A percentile compares a stretch with the other conserved stretches of the same genome.
phyloP scores from a whole-genome alignment of 2,888 invertebrate species.

The Parnassius apollo region DNA sequence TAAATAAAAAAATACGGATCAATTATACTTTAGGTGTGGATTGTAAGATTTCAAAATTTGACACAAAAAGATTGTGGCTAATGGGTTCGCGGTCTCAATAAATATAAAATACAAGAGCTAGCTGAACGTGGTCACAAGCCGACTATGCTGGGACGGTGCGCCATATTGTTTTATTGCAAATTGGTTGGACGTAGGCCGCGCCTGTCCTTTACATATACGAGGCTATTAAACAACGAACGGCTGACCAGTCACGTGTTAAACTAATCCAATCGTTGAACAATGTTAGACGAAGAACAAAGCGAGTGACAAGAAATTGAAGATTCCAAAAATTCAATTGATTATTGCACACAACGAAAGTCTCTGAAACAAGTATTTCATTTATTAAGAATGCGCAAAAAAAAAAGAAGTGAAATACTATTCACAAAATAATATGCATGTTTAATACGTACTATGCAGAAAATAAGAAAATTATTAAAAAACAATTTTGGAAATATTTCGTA shows the following conservation, averaged over 20 bases:
- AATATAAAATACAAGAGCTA: conserved; percentile 42
- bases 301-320: conserved; percentile 49
- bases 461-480: too few relatives aligned
- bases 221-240: conserved; percentile 75
- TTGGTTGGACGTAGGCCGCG: conserved; percentile 76
- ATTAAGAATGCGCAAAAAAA: too few relatives aligned
- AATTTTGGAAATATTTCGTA: too few relatives aligned
- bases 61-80: conserved; percentile 58
- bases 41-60: conserved; percentile 47
- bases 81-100: conserved; percentile 54
- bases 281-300: conserved; percentile 47
- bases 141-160: conserved; percentile 53
- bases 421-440: too few relatives aligned
- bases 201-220: conserved; percentile 80
- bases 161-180: conserved; percentile 81
- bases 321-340: conserved; percentile 27
- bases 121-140: conserved; percentile 48
- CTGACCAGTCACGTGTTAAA: conserved; percentile 78
- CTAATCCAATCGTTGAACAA: conserved; percentile 74
- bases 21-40: conserved; percentile 47
- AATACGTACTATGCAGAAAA: too few relatives aligned
- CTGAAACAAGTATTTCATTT: neutral
- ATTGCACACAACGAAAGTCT: neutral
- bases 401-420: too few relatives aligned
- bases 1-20: conserved; percentile 37